phyloP scores from a whole-genome alignment of 2,888 invertebrate genomes.

The Eilema sororculum region DNA sequence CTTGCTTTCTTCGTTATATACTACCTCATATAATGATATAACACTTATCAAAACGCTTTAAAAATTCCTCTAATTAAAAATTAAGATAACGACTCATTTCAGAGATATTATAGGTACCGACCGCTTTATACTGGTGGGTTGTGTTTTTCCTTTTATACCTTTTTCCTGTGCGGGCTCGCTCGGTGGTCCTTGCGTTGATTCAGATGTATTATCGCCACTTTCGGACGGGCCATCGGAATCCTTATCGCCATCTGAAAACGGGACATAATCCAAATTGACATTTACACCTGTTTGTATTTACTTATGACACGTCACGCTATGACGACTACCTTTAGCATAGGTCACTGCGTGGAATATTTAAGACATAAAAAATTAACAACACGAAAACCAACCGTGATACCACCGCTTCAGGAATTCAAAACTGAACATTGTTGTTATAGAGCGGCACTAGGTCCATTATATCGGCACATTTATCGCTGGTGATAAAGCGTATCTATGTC shows the following conservation, averaged over 20 bases:
- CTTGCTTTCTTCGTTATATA: conserved; percentile 2
- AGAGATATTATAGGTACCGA: not conserved
- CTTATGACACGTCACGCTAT: conserved; percentile 48
- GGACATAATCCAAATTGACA: conserved; percentile 53
- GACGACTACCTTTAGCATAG: conserved; percentile 18
- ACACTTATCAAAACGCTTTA: not conserved
- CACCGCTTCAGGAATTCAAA: conserved; percentile 83
- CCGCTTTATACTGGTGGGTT: not conserved
- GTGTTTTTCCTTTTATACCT: conserved; percentile 62
- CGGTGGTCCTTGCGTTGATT: conserved; percentile 78
- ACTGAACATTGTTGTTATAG: conserved; percentile 77
- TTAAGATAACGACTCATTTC: not conserved
- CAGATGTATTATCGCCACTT: conserved; percentile 85
- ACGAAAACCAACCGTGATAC: conserved; percentile 78
- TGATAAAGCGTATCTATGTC: conserved; percentile 75
- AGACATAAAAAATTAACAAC: conserved; percentile 28
- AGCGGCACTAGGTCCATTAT: conserved; percentile 69
- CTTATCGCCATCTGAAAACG: conserved; percentile 82
- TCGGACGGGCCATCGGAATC: conserved; percentile 85
- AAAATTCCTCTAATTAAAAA: not conserved
- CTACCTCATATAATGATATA: not conserved
- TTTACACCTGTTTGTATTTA: conserved; percentile 56
- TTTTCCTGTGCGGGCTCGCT: conserved; percentile 84
- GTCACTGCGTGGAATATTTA: conserved; percentile 31
- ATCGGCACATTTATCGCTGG: conserved; percentile 70